These are phyloP conservation scores for Hyperoplus lanceolatus DNA, from an alignment of 2,797 vertebrate genomes.

Conservation along the genomic window DNA sequence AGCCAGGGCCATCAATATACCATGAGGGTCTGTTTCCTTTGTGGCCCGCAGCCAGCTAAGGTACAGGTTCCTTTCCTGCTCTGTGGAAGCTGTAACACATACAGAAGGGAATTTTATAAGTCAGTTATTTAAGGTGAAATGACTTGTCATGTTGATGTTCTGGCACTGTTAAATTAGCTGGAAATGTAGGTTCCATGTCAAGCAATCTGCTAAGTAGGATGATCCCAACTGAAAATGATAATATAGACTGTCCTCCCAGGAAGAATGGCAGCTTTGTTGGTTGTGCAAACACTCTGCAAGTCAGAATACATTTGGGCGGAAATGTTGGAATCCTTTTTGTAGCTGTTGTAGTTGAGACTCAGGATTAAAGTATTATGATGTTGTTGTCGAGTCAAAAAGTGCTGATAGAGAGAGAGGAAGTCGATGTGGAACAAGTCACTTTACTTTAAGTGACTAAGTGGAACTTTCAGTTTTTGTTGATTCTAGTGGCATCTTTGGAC, in stretches of 20 bases:
- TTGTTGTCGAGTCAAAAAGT: too few relatives aligned
- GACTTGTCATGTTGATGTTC: neutral
- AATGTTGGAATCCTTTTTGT: too few relatives aligned
- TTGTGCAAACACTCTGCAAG: too few relatives aligned
- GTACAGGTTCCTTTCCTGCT: conserved; percentile 15
- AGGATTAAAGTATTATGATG: too few relatives aligned
- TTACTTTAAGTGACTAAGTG: too few relatives aligned
- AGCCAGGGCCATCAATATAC: conserved; percentile 64
- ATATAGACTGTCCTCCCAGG: neutral
- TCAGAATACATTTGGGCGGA: too few relatives aligned
- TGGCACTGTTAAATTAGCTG: too few relatives aligned
- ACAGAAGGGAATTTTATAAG: neutral
- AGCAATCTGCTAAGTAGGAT: neutral
- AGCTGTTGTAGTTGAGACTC: too few relatives aligned
- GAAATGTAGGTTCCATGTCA: neutral
- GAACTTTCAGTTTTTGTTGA: too few relatives aligned
- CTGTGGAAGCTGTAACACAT: neutral
- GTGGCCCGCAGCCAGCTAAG: conserved; percentile 32
- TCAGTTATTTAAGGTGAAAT: neutral
- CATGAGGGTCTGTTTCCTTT: conserved; percentile 35
- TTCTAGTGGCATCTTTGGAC: too few relatives aligned
- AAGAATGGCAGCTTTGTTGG: neutral
- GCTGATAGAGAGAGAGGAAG: too few relatives aligned
- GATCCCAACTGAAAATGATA: neutral
- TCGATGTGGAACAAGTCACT: too few relatives aligned